Evolutionary conservation across 1,140 invertebrate genomes (phyloP), one percentile per base, ranked within the genome.

Genomic region (Metopolophium dirhodum): DNA sequence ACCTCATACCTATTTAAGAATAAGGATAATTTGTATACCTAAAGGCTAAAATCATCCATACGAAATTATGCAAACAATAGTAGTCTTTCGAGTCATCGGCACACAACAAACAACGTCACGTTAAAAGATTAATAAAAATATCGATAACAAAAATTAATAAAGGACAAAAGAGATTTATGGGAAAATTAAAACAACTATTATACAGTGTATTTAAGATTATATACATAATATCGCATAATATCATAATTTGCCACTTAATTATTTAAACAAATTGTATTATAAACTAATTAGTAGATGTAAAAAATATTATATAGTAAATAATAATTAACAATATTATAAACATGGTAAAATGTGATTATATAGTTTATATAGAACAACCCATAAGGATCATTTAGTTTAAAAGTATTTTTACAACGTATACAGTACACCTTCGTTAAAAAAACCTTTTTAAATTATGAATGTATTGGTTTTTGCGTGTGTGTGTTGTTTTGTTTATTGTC

Each of bases 1-100:
- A 90, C 89, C 89, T 90, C 54, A 20, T 89, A 54, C 49, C 87
- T 54, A 89, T 89, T 89, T 89, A 89, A 49, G 54, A 90, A 90
- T 45, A 61, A 90, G 23, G 89, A 61, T 90, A 90, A 90, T 90
- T 45, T 57, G 26, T 61, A 90, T 45, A 90, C 89, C 89, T 45
- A 90, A 90, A 68, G 89, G 89, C 89, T 90, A 54, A 89, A 35
- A 89, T 30, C 35, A 26, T 57, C 88, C 22, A 57, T 57, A 57
- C 88, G 51, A 57, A 57, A 90, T 57, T 57, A 90, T 90, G 89
- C 54, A 61, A 90, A 61, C 89, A 90, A 61, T 61, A 14, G 51
- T 41, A 9, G 89, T 90, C 89, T 61, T 61, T 90, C 88, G 30
- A 90, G 51, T 90, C 89, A 68, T 90, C 89, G 89, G 49, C 87